Conservation (phyloP, 2,888 invertebrate species). For the Xanthorhoe spadicearia region DNA sequence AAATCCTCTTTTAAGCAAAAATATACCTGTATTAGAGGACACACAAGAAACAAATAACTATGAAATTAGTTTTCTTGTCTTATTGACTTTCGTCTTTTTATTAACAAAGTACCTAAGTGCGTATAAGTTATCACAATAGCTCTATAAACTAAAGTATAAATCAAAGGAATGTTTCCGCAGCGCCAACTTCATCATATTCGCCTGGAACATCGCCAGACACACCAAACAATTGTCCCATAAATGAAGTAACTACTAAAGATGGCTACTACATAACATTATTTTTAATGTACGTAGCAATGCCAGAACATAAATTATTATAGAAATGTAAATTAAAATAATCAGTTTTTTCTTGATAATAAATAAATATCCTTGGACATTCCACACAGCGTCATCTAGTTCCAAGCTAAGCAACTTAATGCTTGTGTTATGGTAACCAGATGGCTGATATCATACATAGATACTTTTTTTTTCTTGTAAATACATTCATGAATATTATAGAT, state of each 20-base stretch:
- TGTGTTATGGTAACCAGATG: too few relatives aligned
- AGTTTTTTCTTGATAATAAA: neutral
- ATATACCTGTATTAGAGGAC: too few relatives aligned
- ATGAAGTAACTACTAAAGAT: neutral
- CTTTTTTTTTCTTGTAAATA: too few relatives aligned
- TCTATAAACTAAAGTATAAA: neutral
- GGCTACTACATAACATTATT: neutral
- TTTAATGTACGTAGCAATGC: neutral
- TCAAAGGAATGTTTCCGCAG: neutral
- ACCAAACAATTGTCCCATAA: neutral
- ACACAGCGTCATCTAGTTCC: too few relatives aligned
- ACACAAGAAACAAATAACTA: neutral
- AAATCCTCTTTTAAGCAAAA: too few relatives aligned
- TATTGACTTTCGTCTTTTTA: too few relatives aligned
- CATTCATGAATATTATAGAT: too few relatives aligned
- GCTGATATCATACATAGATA: too few relatives aligned
- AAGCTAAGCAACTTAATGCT: too few relatives aligned
- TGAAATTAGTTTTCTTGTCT: too few relatives aligned
- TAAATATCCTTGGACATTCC: too few relatives aligned
- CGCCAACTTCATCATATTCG: neutral
- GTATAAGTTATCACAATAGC: neutral
- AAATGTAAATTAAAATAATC: too few relatives aligned
- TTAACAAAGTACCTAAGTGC: neutral
- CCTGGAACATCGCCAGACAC: neutral
- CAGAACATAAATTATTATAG: neutral